Percentiles rank a stretch among this genome's conserved stretches.
phyloP scores from a whole-genome alignment of 2,888 invertebrate genomes.

The Xanthia icteritia region DNA sequence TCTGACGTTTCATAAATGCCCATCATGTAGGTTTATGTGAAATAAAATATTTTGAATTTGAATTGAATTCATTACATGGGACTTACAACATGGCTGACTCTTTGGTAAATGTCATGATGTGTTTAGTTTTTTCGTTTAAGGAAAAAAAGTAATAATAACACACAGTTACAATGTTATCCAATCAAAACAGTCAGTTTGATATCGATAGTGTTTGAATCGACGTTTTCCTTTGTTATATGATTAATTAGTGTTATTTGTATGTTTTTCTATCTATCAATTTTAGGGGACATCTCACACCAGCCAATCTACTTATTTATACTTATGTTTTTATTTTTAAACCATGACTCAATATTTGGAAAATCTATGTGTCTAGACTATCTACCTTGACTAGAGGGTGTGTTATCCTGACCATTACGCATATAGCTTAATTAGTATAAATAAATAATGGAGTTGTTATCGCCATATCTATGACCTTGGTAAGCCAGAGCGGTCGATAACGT shows the following conservation, averaged over 20 bases:
- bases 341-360: conserved; percentile 23
- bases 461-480: conserved; percentile 64
- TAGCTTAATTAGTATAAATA: conserved; percentile 44
- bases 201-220: conserved; percentile 9
- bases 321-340: not conserved
- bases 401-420: conserved; percentile 18
- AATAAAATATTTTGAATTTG: too few relatives aligned
- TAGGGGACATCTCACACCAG: not conserved
- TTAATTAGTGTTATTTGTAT: not conserved
- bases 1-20: too few relatives aligned
- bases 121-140: not conserved
- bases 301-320: too few relatives aligned
- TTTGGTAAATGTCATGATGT: not conserved
- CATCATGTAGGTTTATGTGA: too few relatives aligned
- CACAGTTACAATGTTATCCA: conserved; percentile 16
- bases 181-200: not conserved
- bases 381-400: conserved; percentile 24
- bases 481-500: conserved; percentile 65
- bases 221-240: conserved; percentile 15
- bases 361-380: conserved; percentile 23
- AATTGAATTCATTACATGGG: too few relatives aligned
- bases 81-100: not conserved
- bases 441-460: conserved; percentile 43
- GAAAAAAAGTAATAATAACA: too few relatives aligned
- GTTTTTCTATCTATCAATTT: not conserved